A percentile compares a stretch with the other conserved stretches of the same genome.
Evolutionary conservation across 2,888 invertebrate species (phyloP).

Genomic region (Volucella inanis): DNA sequence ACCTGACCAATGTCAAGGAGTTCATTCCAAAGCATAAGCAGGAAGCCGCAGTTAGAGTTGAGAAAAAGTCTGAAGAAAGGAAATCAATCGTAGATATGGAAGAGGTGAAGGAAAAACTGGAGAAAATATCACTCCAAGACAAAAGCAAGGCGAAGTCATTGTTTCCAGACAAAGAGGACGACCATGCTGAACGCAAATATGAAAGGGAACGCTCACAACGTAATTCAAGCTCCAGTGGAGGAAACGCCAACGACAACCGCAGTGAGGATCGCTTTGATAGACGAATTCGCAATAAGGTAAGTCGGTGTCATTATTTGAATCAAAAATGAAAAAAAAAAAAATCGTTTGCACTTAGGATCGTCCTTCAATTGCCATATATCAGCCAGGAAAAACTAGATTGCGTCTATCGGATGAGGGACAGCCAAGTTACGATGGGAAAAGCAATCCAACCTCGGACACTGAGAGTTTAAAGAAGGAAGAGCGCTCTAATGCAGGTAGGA

Average conservation of each 20-base stretch:
- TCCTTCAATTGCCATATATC: slow-evolving; percentile 94
- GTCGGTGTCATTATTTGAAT: background rate
- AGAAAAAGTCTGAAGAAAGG: slow-evolving; percentile 7
- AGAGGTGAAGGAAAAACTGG: slow-evolving; percentile 68
- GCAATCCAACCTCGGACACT: slow-evolving; percentile 78
- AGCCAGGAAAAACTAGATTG: slow-evolving; percentile 87
- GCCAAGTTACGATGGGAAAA: slow-evolving; percentile 75
- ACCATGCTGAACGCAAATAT: slow-evolving; percentile 24
- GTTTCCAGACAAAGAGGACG: slow-evolving; percentile 48
- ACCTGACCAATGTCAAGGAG: slow-evolving; percentile 75
- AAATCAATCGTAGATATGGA: slow-evolving; percentile 49
- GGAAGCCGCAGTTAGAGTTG: slow-evolving; percentile 7
- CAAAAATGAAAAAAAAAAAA: slow-evolving; percentile 2
- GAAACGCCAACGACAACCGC: slow-evolving; percentile 58
- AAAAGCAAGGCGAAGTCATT: slow-evolving; percentile 7
- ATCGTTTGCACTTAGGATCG: slow-evolving; percentile 86
- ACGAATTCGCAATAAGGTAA: slow-evolving; percentile 82
- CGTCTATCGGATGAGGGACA: slow-evolving; percentile 78
- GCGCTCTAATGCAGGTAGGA: slow-evolving; percentile 73
- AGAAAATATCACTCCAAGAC: slow-evolving; percentile 61
- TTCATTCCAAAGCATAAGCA: slow-evolving; percentile 76
- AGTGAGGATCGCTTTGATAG: slow-evolving; percentile 53
- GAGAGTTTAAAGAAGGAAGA: slow-evolving; percentile 78
- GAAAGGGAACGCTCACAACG: slow-evolving; percentile 57
- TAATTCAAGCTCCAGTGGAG: slow-evolving; percentile 68